Conservation (phyloP, 2,113 vertebrate genomes). For the Ramphastos sulfuratus region DNA sequence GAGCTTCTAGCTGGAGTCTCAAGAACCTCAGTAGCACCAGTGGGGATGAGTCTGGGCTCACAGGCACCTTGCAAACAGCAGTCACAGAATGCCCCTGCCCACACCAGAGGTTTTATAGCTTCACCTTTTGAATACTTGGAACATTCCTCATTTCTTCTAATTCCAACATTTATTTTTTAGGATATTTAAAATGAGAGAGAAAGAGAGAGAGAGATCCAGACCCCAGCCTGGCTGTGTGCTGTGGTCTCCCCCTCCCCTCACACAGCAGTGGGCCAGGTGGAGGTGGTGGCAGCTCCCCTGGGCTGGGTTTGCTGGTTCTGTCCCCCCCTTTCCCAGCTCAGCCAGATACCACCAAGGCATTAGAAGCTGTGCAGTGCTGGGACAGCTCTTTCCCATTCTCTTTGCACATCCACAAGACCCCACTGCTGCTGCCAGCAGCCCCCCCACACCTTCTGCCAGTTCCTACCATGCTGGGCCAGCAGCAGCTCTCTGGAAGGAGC, state of each 20-base stretch:
- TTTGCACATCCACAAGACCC: neutral
- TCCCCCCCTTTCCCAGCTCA: neutral
- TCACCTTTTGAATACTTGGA: conserved; percentile 68
- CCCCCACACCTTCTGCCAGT: neutral
- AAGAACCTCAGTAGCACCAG: conserved; percentile 22
- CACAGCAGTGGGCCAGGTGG: neutral
- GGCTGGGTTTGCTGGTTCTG: neutral
- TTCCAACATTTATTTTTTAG: conserved; percentile 62
- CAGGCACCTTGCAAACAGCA: conserved; percentile 33
- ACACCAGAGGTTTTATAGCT: conserved; percentile 28
- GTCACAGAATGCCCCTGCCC: conserved; percentile 12
- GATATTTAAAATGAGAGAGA: neutral
- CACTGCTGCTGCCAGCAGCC: neutral
- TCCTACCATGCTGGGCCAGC: neutral
- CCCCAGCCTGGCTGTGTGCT: neutral
- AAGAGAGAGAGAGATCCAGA: neutral
- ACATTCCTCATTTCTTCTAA: conserved; percentile 76
- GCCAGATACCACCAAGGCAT: neutral
- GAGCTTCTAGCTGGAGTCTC: conserved; percentile 55
- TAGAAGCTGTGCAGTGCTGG: neutral
- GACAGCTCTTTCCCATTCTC: neutral
- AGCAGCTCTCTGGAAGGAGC: neutral
- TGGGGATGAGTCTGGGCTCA: conserved; percentile 6
- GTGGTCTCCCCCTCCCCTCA: neutral
- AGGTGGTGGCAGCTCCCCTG: neutral